Conservation (phyloP, 2,113 vertebrate species). For the Phyllostomus hastatus region DNA sequence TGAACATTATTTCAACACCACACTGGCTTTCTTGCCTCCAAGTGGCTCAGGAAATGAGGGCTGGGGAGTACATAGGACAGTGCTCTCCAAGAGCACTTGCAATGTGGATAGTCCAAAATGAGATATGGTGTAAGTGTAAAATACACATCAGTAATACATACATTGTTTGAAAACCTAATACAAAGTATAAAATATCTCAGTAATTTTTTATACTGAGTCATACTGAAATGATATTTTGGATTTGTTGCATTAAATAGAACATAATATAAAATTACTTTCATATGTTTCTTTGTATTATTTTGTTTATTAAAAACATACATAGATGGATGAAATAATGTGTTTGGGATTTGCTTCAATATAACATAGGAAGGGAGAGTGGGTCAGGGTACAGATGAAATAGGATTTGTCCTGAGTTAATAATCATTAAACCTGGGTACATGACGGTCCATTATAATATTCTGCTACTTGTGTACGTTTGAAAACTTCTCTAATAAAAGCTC, state of each 20-base stretch:
- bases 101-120: not conserved
- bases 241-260: constrained; percentile 24
- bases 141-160: constrained; percentile 18
- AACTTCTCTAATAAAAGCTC: not conserved
- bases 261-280: constrained; percentile 14
- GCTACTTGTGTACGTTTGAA: not conserved
- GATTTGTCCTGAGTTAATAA: not conserved
- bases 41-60: constrained; percentile 83
- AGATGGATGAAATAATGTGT: not conserved
- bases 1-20: constrained; percentile 88
- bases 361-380: not conserved
- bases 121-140: not conserved
- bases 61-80: not conserved
- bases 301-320: not conserved
- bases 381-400: not conserved
- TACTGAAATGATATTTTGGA: not conserved
- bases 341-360: not conserved
- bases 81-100: not conserved
- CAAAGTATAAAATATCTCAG: not conserved
- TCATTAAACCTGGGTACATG: not conserved
- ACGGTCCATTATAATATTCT: not conserved
- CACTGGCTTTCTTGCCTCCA: constrained; percentile 86
- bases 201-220: not conserved
- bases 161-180: not conserved
- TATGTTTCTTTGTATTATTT: not conserved